Evolutionary conservation across 2,888 invertebrate species (phyloP).

Genomic region (Halictus quadricinctus): DNA sequence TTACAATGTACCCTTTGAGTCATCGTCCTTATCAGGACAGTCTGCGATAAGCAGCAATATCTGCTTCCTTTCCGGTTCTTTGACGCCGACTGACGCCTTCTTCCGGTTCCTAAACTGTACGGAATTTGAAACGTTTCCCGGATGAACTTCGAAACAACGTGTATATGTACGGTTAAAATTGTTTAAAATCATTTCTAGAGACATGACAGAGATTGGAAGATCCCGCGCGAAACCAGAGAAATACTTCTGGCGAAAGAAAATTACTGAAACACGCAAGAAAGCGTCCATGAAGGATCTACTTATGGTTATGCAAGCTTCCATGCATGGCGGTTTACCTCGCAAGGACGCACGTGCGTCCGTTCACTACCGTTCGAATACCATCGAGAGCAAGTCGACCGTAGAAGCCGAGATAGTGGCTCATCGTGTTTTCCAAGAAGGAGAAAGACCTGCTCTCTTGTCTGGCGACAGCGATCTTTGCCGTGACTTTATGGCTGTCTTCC

Average conservation of each 20-base stretch:
- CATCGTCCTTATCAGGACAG: slow-evolving; percentile 53
- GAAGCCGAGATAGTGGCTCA: slow-evolving; percentile 34
- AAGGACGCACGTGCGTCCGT: slow-evolving; percentile 67
- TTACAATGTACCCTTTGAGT: slow-evolving; percentile 32
- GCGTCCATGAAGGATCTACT: slow-evolving; percentile 45
- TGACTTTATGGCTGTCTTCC: not conserved
- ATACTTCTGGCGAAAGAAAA: slow-evolving; percentile 33
- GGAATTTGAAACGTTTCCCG: not conserved
- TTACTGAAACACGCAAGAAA: slow-evolving; percentile 38
- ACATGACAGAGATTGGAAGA: not conserved
- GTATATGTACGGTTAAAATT: not conserved
- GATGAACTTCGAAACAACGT: not conserved
- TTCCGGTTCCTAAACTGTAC: slow-evolving; percentile 29
- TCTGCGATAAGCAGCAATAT: slow-evolving; percentile 55
- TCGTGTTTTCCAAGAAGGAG: slow-evolving; percentile 57
- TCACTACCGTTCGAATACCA: slow-evolving; percentile 64
- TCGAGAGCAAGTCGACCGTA: slow-evolving; percentile 48
- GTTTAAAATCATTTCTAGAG: not conserved
- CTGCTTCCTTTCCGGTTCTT: slow-evolving; percentile 60
- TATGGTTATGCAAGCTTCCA: slow-evolving; percentile 59
- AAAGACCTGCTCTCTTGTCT: slow-evolving; percentile 33
- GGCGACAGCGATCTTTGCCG: slow-evolving; percentile 27
- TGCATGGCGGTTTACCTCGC: slow-evolving; percentile 63
- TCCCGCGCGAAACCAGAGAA: not conserved
- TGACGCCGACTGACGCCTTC: slow-evolving; percentile 35